Evolutionary conservation across 2,888 invertebrate genomes (phyloP), one percentile per base, ranked within the genome.

Genomic region (Tetanocera ferruginea): DNA sequence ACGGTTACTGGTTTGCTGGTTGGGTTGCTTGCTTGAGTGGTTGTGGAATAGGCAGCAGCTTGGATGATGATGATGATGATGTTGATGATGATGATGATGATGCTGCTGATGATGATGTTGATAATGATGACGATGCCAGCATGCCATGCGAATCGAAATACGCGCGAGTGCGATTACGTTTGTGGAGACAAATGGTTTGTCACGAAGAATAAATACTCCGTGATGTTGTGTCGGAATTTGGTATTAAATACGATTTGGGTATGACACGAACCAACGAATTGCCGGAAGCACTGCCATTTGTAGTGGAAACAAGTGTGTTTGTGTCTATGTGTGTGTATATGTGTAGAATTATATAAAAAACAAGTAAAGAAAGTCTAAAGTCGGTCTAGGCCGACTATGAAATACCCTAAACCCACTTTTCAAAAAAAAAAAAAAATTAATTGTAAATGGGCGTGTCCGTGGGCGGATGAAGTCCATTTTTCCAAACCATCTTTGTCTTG

Each of bases 121-220:
- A 43, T 43, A 14, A 43, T 43, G 43, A 11, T 14, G 43, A 43
- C 14, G 43, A 11, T 43, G 43, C 43, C 43, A 55, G 57, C 34
- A 57, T 55, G 60, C 69, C 76, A 75, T 79, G 79, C 75, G 80
- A 77, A 77, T 76, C 76, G 76, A 72, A 23, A 34, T 78, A 70
- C 64, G 43, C 69, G 64, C 62, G 62, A 67, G 31, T 80, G 77
- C 77, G 79, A 74, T 49, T 75, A 83, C 82, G 83, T 82, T 83
- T 84, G 85, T 83, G 82, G 84, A 85, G 86, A 88, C 88, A 88
- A 88, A 88, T 87, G 88, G 87, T 89, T 89, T 87, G 90, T 89
- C 90, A 90, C 90, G 90, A 88, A 89, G 87, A 86, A 89, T 88
- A 90, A 90, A 90, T 89, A 90, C 87, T 89, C 86, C 90, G 90